Conservation (phyloP, 2,113 vertebrate genomes). For the Apaloderma vittatum region DNA sequence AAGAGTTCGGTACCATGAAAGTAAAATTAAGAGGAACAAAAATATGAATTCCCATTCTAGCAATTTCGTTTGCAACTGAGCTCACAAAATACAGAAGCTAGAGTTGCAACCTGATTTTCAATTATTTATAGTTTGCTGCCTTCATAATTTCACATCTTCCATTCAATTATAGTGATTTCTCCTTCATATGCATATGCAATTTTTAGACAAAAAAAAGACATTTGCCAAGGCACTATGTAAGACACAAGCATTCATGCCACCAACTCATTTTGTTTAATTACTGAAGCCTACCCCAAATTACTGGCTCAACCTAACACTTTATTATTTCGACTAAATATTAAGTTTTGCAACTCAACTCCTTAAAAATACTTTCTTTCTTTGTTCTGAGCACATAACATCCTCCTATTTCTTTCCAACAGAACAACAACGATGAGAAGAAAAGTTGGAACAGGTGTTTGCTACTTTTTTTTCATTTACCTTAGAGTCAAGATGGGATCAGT, state of each 20-base stretch:
- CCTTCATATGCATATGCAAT: conserved; percentile 15
- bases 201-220: neutral
- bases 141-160: conserved; percentile 50
- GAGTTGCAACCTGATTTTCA: conserved; percentile 31
- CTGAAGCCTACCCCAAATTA: neutral
- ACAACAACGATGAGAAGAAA: neutral
- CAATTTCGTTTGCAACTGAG: conserved; percentile 27
- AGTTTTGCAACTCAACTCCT: neutral
- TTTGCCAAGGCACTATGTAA: neutral
- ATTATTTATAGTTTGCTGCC: conserved; percentile 59
- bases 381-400: neutral
- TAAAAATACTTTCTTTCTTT: neutral
- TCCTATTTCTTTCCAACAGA: neutral
- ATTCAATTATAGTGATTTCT: conserved; percentile 19
- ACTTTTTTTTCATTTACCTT: conserved; percentile 1
- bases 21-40: conserved; percentile 19
- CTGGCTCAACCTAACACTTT: neutral
- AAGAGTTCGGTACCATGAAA: conserved; percentile 21
- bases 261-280: neutral
- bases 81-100: conserved; percentile 7
- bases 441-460: neutral
- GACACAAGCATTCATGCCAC: neutral
- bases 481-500: neutral
- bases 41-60: conserved; percentile 6
- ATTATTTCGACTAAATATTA: neutral